Base-by-base conservation (phyloP, 64 coral and sea anemone genomes). In the Platygyra sinensis region DNA sequence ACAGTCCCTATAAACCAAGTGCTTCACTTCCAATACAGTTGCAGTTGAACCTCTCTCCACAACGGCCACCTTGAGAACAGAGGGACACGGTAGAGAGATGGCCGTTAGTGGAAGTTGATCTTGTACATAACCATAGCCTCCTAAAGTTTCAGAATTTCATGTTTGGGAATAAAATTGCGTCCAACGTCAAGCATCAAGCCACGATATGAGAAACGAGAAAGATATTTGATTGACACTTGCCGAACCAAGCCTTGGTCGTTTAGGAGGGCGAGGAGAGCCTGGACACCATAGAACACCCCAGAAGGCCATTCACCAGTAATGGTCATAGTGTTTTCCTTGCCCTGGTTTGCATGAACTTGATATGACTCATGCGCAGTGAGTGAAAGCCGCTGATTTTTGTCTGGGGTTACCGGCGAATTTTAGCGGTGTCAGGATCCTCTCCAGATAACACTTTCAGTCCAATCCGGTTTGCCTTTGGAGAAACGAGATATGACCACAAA, bases 121-220 rank as follows among this genome's bases (percentile, higher is more conserved):
- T 94, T 87, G n/a, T 86, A 90, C 80, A 94, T 80, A 2, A 88
- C 80, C 93, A 94, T 94, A 28, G 50, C 82, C 30, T 89, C 86
- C 14, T 90, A 39, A 51, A 94, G 51, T 33, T 86, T 89, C 52
- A 94, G 62, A 50, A 94, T 90, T 0, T 79, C 87, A 0, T 90
- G 74, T 27, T 94, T 94, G 11, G 52, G 60, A 12, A 90, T 60
- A 77, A 90, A 90, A 49, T 94, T 94, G 0, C 93, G 88, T 59
- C 80, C 81, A 38, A 94, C 80, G 60, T 94, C 93, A 30, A 94
- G 33, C 19, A 90, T 88, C 87, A 94, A 79, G 18, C 93, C 93
- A 4, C 93, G 88, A 49, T 90, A 94, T 8, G 33, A 38, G 12
- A 90, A 94, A 75, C 93, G 89, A 31, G 93, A 88, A 7, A 88